Percentiles rank a stretch among this genome's conserved stretches.
These are phyloP conservation scores for Aspidiotus rigidus DNA, from an alignment of 2,888 invertebrate species.

Conservation along the genomic window DNA sequence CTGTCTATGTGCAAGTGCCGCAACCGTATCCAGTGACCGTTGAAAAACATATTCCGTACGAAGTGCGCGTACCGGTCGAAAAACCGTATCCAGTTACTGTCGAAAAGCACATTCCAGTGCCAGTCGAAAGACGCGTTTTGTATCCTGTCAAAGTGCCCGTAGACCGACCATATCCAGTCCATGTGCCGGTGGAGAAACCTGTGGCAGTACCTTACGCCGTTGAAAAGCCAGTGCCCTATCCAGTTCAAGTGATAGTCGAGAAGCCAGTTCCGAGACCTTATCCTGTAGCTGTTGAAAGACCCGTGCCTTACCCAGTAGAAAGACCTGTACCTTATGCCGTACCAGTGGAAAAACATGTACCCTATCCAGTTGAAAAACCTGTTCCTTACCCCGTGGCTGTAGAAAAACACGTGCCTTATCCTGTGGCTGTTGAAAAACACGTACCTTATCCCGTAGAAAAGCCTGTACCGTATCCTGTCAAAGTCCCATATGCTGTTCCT, in stretches of 20 bases:
- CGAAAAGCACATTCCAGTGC: conserved; percentile 60
- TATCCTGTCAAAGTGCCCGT: conserved; percentile 50
- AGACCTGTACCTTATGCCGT: conserved; percentile 52
- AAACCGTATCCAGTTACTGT: conserved; percentile 57
- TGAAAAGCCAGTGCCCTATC: conserved; percentile 62
- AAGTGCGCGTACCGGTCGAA: conserved; percentile 59
- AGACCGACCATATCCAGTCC: conserved; percentile 60
- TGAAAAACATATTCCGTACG: conserved; percentile 54
- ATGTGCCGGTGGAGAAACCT: conserved; percentile 45
- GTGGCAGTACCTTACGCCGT: conserved; percentile 45
- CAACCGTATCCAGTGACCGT: conserved; percentile 46
- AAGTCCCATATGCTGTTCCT: conserved; percentile 54
- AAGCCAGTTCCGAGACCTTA: conserved; percentile 68
- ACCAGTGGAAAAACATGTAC: conserved; percentile 43
- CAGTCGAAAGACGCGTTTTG: conserved; percentile 53
- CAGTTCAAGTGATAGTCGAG: conserved; percentile 48
- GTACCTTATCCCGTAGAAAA: conserved; percentile 53
- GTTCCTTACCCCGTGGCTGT: conserved; percentile 63
- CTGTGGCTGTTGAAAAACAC: conserved; percentile 56
- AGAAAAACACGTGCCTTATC: conserved; percentile 55
- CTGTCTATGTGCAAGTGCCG: conserved; percentile 61
- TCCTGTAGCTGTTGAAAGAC: conserved; percentile 53
- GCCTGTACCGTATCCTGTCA: conserved; percentile 54
- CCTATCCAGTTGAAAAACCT: conserved; percentile 50
- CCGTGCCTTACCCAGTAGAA: conserved; percentile 49